Evolutionary conservation across 2,888 invertebrate species (phyloP).

Genomic region (Incurvaria masculella): DNA sequence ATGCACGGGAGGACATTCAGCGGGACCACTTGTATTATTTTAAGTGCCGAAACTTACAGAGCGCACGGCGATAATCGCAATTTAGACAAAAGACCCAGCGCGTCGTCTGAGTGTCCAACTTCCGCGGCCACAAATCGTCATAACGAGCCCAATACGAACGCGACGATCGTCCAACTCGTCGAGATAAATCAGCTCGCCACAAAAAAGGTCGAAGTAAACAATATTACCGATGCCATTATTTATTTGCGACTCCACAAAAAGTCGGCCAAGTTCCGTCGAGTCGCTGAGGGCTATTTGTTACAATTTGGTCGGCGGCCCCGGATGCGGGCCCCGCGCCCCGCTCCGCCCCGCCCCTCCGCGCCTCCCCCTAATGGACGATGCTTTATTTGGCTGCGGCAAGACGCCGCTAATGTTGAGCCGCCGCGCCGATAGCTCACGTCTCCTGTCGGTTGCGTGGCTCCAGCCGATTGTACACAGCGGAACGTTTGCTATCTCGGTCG

Average conservation of each 20-base stretch:
- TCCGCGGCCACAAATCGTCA: no score
- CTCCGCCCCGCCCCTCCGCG: no score
- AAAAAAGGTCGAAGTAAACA: constrained; percentile 32
- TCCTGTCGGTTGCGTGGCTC: no score
- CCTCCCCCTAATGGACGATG: constrained; percentile 29
- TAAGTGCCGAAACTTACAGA: no score
- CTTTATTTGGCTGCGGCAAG: constrained; percentile 26
- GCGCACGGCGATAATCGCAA: no score
- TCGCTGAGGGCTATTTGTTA: constrained; percentile 23
- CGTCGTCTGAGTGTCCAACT: no score
- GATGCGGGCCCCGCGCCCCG: constrained; percentile 26
- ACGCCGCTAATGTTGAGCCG: constrained; percentile 17
- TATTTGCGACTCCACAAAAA: constrained; percentile 15
- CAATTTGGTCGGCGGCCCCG: constrained; percentile 26
- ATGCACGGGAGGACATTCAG: no score
- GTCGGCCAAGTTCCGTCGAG: constrained; percentile 3
- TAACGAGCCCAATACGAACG: not conserved
- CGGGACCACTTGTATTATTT: no score
- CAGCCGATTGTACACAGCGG: no score
- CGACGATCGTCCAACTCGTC: constrained; percentile 4
- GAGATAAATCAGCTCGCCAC: constrained; percentile 25
- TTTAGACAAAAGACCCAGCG: no score
- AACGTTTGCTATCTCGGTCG: no score
- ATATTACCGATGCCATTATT: constrained; percentile 23
- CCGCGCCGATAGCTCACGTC: not conserved